Percentiles rank a stretch among this genome's conserved stretches.
Conservation (phyloP, 2,888 invertebrate species). For the Blera fallax region DNA sequence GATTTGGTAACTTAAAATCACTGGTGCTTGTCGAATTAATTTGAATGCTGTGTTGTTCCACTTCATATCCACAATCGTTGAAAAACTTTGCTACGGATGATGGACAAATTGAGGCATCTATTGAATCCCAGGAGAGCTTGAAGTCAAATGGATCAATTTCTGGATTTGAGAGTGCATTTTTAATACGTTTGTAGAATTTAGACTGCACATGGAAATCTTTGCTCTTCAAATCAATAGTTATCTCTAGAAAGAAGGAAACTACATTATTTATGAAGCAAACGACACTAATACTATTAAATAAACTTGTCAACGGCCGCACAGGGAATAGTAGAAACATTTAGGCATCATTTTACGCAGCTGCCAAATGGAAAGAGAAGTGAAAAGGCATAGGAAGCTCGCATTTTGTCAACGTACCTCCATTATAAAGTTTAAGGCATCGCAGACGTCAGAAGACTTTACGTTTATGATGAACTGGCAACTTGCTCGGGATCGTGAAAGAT, state of each 20-base stretch:
- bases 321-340: too few relatives aligned
- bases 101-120: constrained; percentile 82
- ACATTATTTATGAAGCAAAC: too few relatives aligned
- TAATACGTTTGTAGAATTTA: constrained; percentile 39
- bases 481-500: too few relatives aligned
- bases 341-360: too few relatives aligned
- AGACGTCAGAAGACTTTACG: too few relatives aligned
- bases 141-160: constrained; percentile 45
- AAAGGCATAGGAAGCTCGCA: too few relatives aligned
- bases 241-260: constrained; percentile 33
- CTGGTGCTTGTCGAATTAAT: constrained; percentile 78
- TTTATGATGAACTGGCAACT: too few relatives aligned
- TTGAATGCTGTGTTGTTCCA: constrained; percentile 82
- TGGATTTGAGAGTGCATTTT: constrained; percentile 19
- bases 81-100: constrained; percentile 85
- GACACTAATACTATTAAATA: too few relatives aligned
- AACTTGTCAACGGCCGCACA: too few relatives aligned
- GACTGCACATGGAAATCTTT: constrained; percentile 6
- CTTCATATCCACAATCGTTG: constrained; percentile 80
- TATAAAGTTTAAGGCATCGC: too few relatives aligned
- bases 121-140: constrained; percentile 83
- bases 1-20: constrained; percentile 81
- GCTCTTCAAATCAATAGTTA: constrained; percentile 38
- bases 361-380: too few relatives aligned
- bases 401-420: too few relatives aligned